phyloP scores from a whole-genome alignment of 2,888 invertebrate species.

The Drosophila quinaria region DNA sequence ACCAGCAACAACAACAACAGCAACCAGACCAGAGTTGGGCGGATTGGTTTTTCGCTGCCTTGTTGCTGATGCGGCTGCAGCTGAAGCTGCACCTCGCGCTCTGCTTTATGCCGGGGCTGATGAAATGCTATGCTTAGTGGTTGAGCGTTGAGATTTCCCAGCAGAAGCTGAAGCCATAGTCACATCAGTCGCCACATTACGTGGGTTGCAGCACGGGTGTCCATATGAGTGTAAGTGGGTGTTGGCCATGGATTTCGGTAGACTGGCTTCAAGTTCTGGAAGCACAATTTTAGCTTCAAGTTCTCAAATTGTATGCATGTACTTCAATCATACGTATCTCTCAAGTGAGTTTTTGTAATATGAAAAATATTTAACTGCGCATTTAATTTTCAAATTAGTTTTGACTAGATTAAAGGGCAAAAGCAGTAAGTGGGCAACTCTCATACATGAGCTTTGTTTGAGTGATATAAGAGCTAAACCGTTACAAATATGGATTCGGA shows the following conservation, averaged over 20 bases:
- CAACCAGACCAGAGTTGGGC: constrained; percentile 12
- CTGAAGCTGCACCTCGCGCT: constrained; percentile 15
- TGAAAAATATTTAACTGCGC: constrained; percentile 4
- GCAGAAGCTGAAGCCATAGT: constrained; percentile 40
- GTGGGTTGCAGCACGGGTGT: constrained; percentile 18
- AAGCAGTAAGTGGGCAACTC: background rate
- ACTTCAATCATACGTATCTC: background rate
- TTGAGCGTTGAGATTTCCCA: constrained; percentile 71
- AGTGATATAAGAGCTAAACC: constrained; percentile 74
- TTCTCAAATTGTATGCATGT: background rate
- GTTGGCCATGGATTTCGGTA: constrained; percentile 46
- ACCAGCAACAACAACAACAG: constrained; percentile 10
- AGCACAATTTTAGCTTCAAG: constrained; percentile 26
- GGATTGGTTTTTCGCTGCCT: constrained; percentile 25
- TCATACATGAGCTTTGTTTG: constrained; percentile 49
- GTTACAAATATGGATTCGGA: constrained; percentile 37
- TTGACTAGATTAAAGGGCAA: constrained; percentile 13
- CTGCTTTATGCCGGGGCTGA: constrained; percentile 57
- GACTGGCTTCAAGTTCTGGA: constrained; percentile 54
- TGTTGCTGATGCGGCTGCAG: constrained; percentile 7
- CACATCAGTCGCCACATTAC: constrained; percentile 47
- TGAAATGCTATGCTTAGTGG: constrained; percentile 81
- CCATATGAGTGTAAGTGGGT: background rate
- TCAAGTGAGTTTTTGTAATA: background rate
- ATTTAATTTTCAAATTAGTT: constrained; percentile 13